Evolutionary conservation across 2,113 vertebrate species (phyloP).

Genomic region (Aix galericulata): DNA sequence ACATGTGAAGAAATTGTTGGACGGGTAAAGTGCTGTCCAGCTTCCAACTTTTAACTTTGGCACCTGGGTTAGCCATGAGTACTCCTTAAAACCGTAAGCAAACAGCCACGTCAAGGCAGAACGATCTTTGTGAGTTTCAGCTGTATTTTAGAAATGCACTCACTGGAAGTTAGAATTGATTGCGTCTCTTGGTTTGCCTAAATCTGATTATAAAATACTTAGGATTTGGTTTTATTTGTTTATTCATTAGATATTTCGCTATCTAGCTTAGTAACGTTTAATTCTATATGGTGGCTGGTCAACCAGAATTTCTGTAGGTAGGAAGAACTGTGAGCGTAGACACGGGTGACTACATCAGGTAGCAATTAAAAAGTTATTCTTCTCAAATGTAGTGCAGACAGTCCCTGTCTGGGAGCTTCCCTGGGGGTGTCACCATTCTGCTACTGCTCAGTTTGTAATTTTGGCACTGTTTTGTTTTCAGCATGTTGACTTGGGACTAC

Average conservation of each 20-base stretch:
- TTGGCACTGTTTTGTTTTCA: background rate
- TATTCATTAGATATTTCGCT: background rate
- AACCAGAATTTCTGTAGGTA: background rate
- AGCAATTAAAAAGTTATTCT: background rate
- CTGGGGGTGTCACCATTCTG: background rate
- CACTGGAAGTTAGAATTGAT: background rate
- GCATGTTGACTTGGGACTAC: background rate
- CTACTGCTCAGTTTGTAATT: background rate
- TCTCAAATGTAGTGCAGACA: background rate
- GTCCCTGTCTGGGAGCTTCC: background rate
- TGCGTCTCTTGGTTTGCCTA: background rate
- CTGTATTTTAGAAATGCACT: background rate
- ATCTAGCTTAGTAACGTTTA: background rate
- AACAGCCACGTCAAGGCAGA: background rate
- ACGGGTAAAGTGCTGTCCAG: background rate
- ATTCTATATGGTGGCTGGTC: background rate
- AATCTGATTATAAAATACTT: background rate
- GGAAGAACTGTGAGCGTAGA: background rate
- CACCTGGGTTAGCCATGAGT: background rate
- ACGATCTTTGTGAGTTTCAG: background rate
- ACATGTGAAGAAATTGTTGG: accelerated
- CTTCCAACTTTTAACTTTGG: background rate
- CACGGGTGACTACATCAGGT: background rate
- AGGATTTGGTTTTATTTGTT: background rate
- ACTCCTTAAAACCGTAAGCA: background rate